Conservation (phyloP, 2,797 vertebrate genomes). For the Eurystomus glaucurus region DNA sequence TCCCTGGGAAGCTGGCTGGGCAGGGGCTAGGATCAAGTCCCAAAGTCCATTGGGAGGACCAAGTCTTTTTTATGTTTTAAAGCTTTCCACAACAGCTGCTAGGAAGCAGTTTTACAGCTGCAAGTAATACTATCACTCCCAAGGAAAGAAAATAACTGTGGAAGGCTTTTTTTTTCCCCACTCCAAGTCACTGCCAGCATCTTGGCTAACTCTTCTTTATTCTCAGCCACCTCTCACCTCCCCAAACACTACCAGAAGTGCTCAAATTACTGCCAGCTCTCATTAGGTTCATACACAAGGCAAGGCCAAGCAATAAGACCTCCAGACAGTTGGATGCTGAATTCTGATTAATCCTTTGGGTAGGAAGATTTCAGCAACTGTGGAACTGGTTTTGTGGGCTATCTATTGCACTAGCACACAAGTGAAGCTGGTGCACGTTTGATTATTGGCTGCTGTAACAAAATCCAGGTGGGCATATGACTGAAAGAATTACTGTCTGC, state of each 20-base stretch:
- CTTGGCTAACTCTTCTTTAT: slow-evolving; percentile 42
- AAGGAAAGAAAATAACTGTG: slow-evolving; percentile 43
- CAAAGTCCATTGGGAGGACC: rapidly evolving
- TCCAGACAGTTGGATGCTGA: slow-evolving; percentile 45
- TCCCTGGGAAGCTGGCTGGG: not conserved
- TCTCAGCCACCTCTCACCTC: slow-evolving; percentile 64
- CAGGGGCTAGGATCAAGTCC: not conserved
- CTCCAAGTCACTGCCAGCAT: not conserved
- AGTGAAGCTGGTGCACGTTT: not conserved
- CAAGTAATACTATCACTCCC: slow-evolving; percentile 27
- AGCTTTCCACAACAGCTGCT: slow-evolving; percentile 43
- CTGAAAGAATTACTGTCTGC: slow-evolving; percentile 1
- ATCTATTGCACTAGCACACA: not conserved
- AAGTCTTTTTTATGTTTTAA: slow-evolving; percentile 7
- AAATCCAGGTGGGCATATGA: not conserved
- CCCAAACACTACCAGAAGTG: slow-evolving; percentile 43
- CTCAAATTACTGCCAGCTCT: slow-evolving; percentile 69
- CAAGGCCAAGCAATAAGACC: slow-evolving; percentile 27
- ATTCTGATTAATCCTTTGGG: slow-evolving; percentile 50
- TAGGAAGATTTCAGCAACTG: not conserved
- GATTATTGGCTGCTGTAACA: not conserved
- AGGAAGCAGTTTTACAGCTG: slow-evolving; percentile 51
- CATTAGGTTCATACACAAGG: slow-evolving; percentile 33
- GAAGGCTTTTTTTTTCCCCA: not conserved
- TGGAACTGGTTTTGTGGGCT: not conserved